Base-by-base conservation (phyloP, 1,140 invertebrate genomes). In the Eubasilissa regina region DNA sequence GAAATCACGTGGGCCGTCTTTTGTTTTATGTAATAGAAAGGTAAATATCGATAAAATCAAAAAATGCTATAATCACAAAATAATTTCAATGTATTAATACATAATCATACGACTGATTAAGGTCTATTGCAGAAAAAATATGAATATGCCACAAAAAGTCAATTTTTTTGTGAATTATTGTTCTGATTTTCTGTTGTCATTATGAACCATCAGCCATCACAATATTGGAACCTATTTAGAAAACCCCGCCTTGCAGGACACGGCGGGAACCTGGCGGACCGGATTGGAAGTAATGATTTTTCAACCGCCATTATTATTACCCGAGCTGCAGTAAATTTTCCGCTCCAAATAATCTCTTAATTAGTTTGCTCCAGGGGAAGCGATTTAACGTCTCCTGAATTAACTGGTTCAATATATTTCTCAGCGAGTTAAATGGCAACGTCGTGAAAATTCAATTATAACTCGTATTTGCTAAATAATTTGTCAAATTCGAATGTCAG, bases 321-420 rank as follows among this genome's bases (percentile, higher is more conserved):
- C 55, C 56, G 76, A 70, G 78, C 77, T 80, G 78, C 81, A 78
- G 81, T 80, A 80, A 80, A 82, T 82, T 82, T 82, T 82, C 81
- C 81, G 81, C 78, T 75, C 78, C 81, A 77, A 82, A 80, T 82
- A 79, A 82, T 80, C 81, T 77, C 75, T 82, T 82, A 82, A 82
- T 82, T 82, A 80, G 81, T 82, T 79, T 66, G 72, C 21, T 72
- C 62, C 78, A 58, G 60, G 60, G 55, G 73, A 47, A 70, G 78
- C 78, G 73, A 66, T 75, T 78, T 58, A 47, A 45, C 72, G 62
- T 68, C 73, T 19, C 58, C 48, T 43, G 68, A 73, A 74, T 73
- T 78, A 74, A 74, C 55, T 44, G 68, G 68, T 60, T 62, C 77
- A 62, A 78, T 78, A 78, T 73, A 64, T 78, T 74, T 78, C 68